Evolutionary conservation across 2,888 invertebrate species (phyloP).

Genomic region (Rhaphigaster nebulosa): DNA sequence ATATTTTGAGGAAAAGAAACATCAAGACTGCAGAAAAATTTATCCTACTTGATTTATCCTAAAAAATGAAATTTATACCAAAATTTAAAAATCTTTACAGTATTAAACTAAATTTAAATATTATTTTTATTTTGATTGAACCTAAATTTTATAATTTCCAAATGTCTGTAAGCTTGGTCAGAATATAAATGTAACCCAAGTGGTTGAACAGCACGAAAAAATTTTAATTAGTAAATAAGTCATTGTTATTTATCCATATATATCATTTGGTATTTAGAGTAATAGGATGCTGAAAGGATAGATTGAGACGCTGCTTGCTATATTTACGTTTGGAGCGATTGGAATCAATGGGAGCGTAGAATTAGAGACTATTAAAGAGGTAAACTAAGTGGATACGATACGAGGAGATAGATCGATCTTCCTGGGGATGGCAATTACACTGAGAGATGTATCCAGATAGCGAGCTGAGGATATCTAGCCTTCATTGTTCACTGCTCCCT

Average conservation of each 20-base stretch:
- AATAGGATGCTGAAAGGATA: not conserved
- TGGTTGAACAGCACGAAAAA: no score
- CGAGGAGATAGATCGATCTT: not conserved
- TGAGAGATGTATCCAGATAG: slow-evolving; percentile 34
- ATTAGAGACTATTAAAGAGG: slow-evolving; percentile 1
- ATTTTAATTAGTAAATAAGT: no score
- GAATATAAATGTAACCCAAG: no score
- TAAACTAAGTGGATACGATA: not conserved
- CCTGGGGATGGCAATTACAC: not conserved
- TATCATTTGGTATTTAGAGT: not conserved
- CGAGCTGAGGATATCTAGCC: not conserved
- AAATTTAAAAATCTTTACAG: no score
- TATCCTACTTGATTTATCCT: no score
- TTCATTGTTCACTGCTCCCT: slow-evolving; percentile 17
- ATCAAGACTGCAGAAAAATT: no score
- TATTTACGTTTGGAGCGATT: not conserved
- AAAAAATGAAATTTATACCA: no score
- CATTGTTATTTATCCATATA: not conserved
- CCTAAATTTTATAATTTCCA: no score
- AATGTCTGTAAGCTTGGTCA: no score
- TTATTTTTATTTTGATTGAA: no score
- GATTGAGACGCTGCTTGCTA: not conserved
- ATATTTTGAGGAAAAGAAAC: no score
- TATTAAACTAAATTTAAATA: no score
- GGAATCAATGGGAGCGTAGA: not conserved